phyloP scores from a whole-genome alignment of 1,140 invertebrate genomes.

The Ephestia elutella region DNA sequence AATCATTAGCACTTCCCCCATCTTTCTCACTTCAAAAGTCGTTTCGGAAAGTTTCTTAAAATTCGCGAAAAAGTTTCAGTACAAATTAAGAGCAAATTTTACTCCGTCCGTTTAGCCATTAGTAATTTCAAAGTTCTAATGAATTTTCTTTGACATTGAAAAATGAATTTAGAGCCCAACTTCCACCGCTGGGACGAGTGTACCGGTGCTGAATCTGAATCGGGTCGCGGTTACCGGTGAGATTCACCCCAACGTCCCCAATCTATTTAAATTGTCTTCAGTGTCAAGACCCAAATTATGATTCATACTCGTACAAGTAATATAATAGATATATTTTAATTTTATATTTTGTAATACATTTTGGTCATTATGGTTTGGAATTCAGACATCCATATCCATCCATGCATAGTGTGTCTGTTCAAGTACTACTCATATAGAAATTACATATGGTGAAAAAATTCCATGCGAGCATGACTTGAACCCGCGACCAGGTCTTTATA shows the following conservation, averaged over 20 bases:
- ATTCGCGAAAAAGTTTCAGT: conserved; percentile 67
- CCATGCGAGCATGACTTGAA: too few species aligned
- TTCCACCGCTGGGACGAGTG: conserved; percentile 54
- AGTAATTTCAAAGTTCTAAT: conserved; percentile 74
- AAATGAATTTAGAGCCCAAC: conserved; percentile 69
- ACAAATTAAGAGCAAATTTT: conserved; percentile 74
- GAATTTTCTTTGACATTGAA: conserved; percentile 73
- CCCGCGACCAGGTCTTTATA: too few species aligned
- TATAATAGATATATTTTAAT: too few species aligned
- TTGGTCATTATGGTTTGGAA: too few species aligned
- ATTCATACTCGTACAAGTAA: too few species aligned
- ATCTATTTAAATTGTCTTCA: conserved; percentile 20
- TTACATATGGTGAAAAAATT: too few species aligned
- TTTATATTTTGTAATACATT: too few species aligned
- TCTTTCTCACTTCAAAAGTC: conserved; percentile 69
- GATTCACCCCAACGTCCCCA: not conserved
- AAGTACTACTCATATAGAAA: too few species aligned
- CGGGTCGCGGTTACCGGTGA: conserved; percentile 35
- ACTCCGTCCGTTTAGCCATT: conserved; percentile 72
- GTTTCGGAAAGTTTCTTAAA: conserved; percentile 67
- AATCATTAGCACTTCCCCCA: conserved; percentile 62
- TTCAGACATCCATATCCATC: too few species aligned
- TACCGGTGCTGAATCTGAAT: conserved; percentile 44
- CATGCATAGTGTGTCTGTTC: too few species aligned
- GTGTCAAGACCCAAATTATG: too few species aligned